These are phyloP conservation scores for Ennomos erosarius DNA, from an alignment of 2,888 invertebrate genomes.

Conservation along the genomic window DNA sequence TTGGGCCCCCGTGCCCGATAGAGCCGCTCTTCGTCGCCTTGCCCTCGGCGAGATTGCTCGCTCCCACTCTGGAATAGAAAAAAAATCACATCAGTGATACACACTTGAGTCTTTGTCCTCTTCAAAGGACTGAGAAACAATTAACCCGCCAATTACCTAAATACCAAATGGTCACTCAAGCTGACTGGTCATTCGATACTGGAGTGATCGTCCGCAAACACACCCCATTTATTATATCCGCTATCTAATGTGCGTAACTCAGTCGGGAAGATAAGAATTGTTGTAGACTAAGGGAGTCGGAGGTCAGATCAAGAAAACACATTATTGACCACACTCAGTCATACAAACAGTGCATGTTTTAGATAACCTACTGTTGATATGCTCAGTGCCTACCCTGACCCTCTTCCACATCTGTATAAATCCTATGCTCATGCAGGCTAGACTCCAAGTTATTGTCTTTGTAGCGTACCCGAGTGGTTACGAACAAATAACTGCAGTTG, in stretches of 20 bases:
- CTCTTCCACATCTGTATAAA: constrained; percentile 46
- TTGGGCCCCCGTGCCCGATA: constrained; percentile 74
- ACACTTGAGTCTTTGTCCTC: constrained; percentile 1
- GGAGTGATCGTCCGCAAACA: constrained; percentile 71
- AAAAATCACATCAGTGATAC: constrained; percentile 37
- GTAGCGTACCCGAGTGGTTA: constrained; percentile 25
- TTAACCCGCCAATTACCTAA: constrained; percentile 50
- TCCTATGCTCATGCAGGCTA: constrained; percentile 52
- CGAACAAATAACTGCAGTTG: constrained; percentile 31
- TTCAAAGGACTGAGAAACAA: constrained; percentile 7
- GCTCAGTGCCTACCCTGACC: constrained; percentile 62
- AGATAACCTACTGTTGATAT: constrained; percentile 70
- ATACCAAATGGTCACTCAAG: constrained; percentile 53
- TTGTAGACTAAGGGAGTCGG: constrained; percentile 65
- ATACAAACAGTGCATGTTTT: constrained; percentile 68
- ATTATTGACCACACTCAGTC: constrained; percentile 69
- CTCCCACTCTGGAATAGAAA: constrained; percentile 70
- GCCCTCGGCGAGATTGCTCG: constrained; percentile 73
- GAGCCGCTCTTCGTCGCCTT: constrained; percentile 77
- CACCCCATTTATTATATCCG: constrained; percentile 79
- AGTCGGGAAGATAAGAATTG: constrained; percentile 65
- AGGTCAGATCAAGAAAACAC: constrained; percentile 74
- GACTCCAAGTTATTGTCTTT: constrained; percentile 24
- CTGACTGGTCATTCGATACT: constrained; percentile 67
- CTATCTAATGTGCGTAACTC: constrained; percentile 79